phyloP scores from a whole-genome alignment of 2,888 invertebrate species.

The Mechanitis mazaeus region DNA sequence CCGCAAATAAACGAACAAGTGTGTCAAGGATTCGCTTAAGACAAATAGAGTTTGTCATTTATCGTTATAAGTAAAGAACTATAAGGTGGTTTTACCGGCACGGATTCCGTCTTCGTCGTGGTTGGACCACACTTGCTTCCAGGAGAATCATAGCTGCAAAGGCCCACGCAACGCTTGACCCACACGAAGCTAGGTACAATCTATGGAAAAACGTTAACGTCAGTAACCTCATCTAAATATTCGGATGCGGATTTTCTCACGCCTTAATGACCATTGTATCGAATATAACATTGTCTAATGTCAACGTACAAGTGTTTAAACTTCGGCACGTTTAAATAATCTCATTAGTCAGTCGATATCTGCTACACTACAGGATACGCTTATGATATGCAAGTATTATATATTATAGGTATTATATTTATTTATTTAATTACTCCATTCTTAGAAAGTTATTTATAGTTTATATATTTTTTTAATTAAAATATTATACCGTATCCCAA shows the following conservation, averaged over 20 bases:
- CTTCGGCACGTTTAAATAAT: slow-evolving; percentile 18
- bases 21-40: slow-evolving; percentile 58
- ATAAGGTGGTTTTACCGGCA: slow-evolving; percentile 52
- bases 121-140: slow-evolving; percentile 54
- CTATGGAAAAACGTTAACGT: slow-evolving; percentile 55
- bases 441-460: neutral
- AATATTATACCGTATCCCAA: neutral
- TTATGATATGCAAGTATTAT: slow-evolving; percentile 4
- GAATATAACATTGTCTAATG: slow-evolving; percentile 39
- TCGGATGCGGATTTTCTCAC: slow-evolving; percentile 57
- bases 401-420: neutral
- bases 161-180: slow-evolving; percentile 66
- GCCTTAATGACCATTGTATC: slow-evolving; percentile 41
- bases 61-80: slow-evolving; percentile 23
- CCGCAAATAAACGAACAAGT: slow-evolving; percentile 38
- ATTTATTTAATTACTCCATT: slow-evolving; percentile 16
- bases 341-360: slow-evolving; percentile 1
- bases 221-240: slow-evolving; percentile 33
- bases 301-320: slow-evolving; percentile 29
- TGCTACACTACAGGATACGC: slow-evolving; percentile 11
- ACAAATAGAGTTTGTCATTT: slow-evolving; percentile 45
- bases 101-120: slow-evolving; percentile 44
- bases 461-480: neutral
- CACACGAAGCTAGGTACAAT: slow-evolving; percentile 63
- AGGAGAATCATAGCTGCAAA: slow-evolving; percentile 55